A percentile compares a stretch with the other conserved stretches of the same genome.
These are phyloP conservation scores for Thalassarche chlororhynchos DNA, from an alignment of 2,113 vertebrate genomes.

Conservation along the genomic window DNA sequence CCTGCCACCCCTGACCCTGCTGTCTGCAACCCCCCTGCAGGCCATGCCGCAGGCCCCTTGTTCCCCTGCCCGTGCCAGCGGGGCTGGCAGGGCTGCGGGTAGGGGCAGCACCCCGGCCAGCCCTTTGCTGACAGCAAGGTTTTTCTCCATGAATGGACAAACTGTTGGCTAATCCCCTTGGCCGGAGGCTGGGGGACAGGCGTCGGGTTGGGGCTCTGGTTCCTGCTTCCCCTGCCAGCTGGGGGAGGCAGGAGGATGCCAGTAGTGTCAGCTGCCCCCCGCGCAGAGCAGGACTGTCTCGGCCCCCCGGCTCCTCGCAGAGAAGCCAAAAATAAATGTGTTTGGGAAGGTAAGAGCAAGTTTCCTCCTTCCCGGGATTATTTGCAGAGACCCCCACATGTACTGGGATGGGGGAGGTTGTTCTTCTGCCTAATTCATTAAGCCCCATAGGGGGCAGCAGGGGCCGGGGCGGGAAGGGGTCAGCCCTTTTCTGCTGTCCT, in stretches of 20 bases:
- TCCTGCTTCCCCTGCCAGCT: not conserved
- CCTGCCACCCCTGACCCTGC: not conserved
- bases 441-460: rapidly evolving
- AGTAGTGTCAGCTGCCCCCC: not conserved
- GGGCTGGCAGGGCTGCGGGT: not conserved
- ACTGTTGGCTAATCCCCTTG: not conserved
- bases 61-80: not conserved
- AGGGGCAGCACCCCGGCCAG: not conserved
- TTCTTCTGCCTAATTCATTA: not conserved
- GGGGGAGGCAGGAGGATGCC: not conserved
- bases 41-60: not conserved
- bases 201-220: not conserved
- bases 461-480: not conserved
- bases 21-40: not conserved
- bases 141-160: conserved; percentile 27
- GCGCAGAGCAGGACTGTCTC: not conserved
- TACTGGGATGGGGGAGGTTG: rapidly evolving
- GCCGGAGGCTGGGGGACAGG: not conserved
- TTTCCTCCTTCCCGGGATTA: not conserved
- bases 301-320: not conserved
- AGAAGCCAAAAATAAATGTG: not conserved
- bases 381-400: not conserved
- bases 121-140: conserved; percentile 19
- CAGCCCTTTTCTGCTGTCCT: not conserved
- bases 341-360: not conserved